Percentiles rank a stretch among this genome's conserved stretches.
These are phyloP conservation scores for Ptilodon capucinus DNA, from an alignment of 2,888 invertebrate genomes.

Conservation along the genomic window DNA sequence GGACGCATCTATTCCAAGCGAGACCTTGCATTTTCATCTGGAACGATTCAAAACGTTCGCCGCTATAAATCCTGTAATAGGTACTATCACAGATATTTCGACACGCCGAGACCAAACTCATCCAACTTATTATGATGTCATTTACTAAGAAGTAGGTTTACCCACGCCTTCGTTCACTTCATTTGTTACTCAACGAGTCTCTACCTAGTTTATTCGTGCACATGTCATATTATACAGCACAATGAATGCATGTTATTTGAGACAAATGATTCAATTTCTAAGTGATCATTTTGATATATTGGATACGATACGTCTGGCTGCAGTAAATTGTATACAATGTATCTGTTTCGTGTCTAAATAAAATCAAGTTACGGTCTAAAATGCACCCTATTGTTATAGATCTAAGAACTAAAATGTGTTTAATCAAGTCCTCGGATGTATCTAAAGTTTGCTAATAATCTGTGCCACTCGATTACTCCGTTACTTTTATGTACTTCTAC, in stretches of 20 bases:
- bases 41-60: conserved; percentile 26
- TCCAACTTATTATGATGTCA: conserved; percentile 7
- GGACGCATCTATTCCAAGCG: conserved; percentile 70
- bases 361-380: conserved; percentile 49
- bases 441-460: too few relatives aligned
- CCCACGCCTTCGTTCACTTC: conserved; percentile 4
- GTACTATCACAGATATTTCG: conserved; percentile 1
- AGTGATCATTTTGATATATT: neutral
- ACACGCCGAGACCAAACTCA: neutral
- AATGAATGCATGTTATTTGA: neutral
- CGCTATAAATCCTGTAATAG: conserved; percentile 6
- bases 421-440: too few relatives aligned
- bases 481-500: too few relatives aligned
- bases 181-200: conserved; percentile 1
- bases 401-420: too few relatives aligned
- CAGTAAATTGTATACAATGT: conserved; percentile 36
- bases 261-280: neutral
- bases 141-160: conserved; percentile 6
- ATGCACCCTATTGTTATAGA: conserved; percentile 53
- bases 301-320: neutral
- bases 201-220: neutral
- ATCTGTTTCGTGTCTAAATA: conserved; percentile 53
- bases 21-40: conserved; percentile 63
- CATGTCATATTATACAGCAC: neutral
- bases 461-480: too few relatives aligned